Evolutionary conservation across 2,888 invertebrate species (phyloP).

Genomic region (Mythimna impura): DNA sequence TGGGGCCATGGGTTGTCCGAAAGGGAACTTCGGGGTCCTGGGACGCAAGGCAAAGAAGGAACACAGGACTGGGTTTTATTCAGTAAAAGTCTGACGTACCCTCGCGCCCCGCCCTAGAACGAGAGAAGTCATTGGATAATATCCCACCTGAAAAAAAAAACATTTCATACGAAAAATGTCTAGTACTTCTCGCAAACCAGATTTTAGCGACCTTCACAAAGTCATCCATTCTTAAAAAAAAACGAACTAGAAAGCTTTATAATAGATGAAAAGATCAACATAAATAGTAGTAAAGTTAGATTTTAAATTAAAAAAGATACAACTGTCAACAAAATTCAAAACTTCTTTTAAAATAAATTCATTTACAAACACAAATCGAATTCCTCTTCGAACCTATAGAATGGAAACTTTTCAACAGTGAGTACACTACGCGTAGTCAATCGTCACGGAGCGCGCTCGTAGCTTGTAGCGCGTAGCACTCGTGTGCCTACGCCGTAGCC

Average conservation of each 20-base stretch:
- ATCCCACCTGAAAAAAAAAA: no score
- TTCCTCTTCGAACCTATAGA: background rate
- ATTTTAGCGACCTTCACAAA: background rate
- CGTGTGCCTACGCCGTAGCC: constrained; percentile 47
- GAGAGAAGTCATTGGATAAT: no score
- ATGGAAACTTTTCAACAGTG: constrained; percentile 4
- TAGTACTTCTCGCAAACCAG: no score
- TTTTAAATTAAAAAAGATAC: no score
- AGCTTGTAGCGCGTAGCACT: constrained; percentile 38
- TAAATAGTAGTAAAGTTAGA: background rate
- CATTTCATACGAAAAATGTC: no score
- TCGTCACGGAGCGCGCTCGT: constrained; percentile 20
- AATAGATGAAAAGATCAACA: background rate
- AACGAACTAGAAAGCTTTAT: background rate
- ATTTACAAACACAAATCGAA: background rate
- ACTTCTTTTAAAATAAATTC: background rate
- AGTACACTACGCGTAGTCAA: constrained; percentile 9
- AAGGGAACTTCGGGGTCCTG: no score
- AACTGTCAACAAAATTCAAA: background rate
- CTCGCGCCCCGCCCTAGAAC: no score
- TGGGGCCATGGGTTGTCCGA: no score
- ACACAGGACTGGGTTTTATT: no score
- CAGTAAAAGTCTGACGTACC: no score
- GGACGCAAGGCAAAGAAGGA: no score
- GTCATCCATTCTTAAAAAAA: background rate